Evolutionary conservation across 2,113 vertebrate genomes (phyloP), one percentile per base, ranked within the genome.

Genomic region (Sebastes fasciatus): DNA sequence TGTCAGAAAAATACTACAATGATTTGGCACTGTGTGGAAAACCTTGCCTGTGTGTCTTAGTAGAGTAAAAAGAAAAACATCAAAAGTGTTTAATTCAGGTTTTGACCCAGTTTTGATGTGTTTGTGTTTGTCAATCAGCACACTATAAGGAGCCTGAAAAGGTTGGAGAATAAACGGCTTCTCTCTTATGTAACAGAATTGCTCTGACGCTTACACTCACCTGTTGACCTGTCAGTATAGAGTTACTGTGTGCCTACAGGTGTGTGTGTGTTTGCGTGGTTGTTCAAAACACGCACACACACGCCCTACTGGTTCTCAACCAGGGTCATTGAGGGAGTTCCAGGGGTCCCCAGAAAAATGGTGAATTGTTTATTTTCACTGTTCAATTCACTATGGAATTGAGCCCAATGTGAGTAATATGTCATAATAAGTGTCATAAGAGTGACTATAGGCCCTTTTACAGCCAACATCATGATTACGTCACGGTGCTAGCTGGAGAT

Each of bases 141-240:
- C 1, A 55, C 51, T 83, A 34, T 13, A 57, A 66, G 26, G 7
- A 52, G 43, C 16, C 51, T 76, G 55, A 42, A 74, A 34, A n/a
- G 54, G 17, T n/a, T 79, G 57, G 10, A 73, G 26, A 85, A 63
- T 54, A 70, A 67, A 72, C 8, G 0, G 71, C 17, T 73, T 79
- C 23, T 62, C 51, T 75, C 42, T 84, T 81, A 89, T 65, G n/a
- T 81, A 84, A 82, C 57, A 74, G 62, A 65, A 42, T 75, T 45
- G 19, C 62, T 80, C 72, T 86, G 26, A 86, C 40, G 14, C 69
- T 42, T 8, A 65, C 74, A 60, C 58, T 79, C 68, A 76, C 52
- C 76, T 40, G 14, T 58, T 78, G 23, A 66, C 66, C 66, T 70
- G 72, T 82, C 34, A 49, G 52, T 60, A 17, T 60, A 69, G 26